Evolutionary conservation across 1,140 invertebrate species (phyloP), one percentile per base, ranked within the genome.

Genomic region (Heliconius hermathena): DNA sequence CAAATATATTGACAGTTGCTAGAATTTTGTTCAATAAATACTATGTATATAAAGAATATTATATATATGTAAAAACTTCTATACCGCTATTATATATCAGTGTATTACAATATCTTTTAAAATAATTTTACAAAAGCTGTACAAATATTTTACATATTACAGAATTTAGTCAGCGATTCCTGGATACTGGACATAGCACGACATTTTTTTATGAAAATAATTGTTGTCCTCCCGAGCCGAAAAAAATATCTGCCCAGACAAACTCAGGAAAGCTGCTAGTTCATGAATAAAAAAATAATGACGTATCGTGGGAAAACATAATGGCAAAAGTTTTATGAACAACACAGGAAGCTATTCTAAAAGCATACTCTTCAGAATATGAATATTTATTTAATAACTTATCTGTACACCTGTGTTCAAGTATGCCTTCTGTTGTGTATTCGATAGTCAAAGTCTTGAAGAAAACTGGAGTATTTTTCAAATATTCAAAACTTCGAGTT

Each of bases 341-440:
- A 76, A 73, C 76, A 76, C 70, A 73, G 57, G 54, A 73, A 79
- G 81, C 78, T 73, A 77, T 79, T 82, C 73, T 82, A 26, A 77
- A 82, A 77, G 77, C 74, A 76, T 78, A 73, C 73, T 79, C 71
- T 71, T 66, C 74, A 36, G 74, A 70, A 78, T 81, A 82, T 82
- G 81, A 82, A 82, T 82, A 82, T 79, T 82, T 82, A 82, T 82
- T 82, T 77, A 74, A 76, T 78, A 78, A 75, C 71, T 78, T 71
- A 74, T 76, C 76, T 79, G 73, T 74, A 74, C 81, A 82, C 81
- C 81, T 82, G 81, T 71, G 81, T 72, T 72, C 74, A 71, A 38
- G 77, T 79, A 82, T 79, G 74, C 74, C 76, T 71, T 76, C 60
- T 66, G 26, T 66, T 66, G 60, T 66, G 60, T 79, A 77, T 82